Evolutionary conservation across 2,888 invertebrate genomes (phyloP), one percentile per base, ranked within the genome.

Genomic region (Andrena flavipes): DNA sequence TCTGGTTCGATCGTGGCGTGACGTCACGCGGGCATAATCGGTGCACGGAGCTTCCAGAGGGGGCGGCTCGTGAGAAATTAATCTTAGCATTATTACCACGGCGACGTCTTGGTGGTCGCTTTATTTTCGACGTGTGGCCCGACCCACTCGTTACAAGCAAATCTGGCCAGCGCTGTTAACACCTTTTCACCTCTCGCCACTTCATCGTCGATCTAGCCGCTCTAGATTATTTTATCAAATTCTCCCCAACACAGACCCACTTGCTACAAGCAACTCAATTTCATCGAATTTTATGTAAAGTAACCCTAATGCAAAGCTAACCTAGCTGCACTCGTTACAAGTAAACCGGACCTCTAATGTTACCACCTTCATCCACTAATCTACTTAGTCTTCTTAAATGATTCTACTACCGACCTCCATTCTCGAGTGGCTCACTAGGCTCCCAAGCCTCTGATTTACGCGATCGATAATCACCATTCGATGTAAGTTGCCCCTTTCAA

Each of bases 21-120:
- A 87, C 78, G 79, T 76, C 68, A 78, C 73, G 76, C 74, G 77
- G 49, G 76, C 71, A 85, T 86, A 88, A 88, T 87, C 74, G 42
- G 76, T 69, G 67, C 73, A 33, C 35, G 56, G 54, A 26, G 42
- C 59, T 48, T 48, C 48, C 65, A 42, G 76, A 77, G 81, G 68
- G 78, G 82, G 81, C 88, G 82, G 71, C 80, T 80, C 82, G 87
- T 76, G 88, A 83, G 87, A 86, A 90, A 91, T 90, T 90, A 91
- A 91, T 91, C 88, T 90, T 85, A 59, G 84, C 87, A 88, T 91
- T 91, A 90, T 91, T 91, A 87, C 86, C 80, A 82, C 68, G 69
- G 73, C 65, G 84, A 76, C 80, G 81, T 75, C 76, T 60, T 62
- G 54, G 78, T 86, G 77, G 42, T 49, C 69, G 80, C 76, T 84